Conservation (phyloP, 1,140 invertebrate genomes). For the Drosophila subobscura region DNA sequence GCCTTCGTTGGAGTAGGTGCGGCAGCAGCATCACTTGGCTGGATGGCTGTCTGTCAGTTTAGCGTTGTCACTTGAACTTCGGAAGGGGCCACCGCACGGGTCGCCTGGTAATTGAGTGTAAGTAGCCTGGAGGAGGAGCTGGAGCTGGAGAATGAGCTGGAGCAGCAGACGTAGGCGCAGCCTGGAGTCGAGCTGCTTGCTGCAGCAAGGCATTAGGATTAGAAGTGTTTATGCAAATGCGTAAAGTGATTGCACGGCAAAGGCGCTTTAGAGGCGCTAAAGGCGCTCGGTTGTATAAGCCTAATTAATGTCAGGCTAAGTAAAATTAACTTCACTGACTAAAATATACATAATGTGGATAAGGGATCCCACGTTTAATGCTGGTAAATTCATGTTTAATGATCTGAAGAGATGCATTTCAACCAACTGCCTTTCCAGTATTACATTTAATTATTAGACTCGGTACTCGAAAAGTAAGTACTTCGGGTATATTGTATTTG, state of each 20-base stretch:
- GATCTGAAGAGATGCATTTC: background rate
- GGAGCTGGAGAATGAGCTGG: slow-evolving; percentile 6
- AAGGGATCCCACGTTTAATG: background rate
- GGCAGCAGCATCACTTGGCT: slow-evolving; percentile 26
- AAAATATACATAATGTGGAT: slow-evolving; percentile 22
- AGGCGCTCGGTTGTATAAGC: no score
- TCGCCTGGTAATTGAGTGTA: slow-evolving; percentile 70
- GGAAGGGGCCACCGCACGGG: background rate
- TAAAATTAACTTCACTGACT: slow-evolving; percentile 28
- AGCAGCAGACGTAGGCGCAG: slow-evolving; percentile 7
- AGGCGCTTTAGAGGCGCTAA: slow-evolving; percentile 33
- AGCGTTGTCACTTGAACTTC: slow-evolving; percentile 59
- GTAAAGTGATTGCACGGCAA: slow-evolving; percentile 68
- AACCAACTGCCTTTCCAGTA: no score
- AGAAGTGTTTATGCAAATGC: slow-evolving; percentile 80
- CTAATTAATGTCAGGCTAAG: slow-evolving; percentile 17
- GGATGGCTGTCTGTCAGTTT: slow-evolving; percentile 43
- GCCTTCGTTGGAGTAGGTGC: background rate
- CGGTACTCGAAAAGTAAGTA: no score
- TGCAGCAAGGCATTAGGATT: slow-evolving; percentile 74
- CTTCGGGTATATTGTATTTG: no score
- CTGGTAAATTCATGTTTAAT: slow-evolving; percentile 1
- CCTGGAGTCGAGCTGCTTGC: slow-evolving; percentile 24
- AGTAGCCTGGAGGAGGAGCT: slow-evolving; percentile 52
- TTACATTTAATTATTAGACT: no score